Conservation (phyloP, 2,797 vertebrate species). For the Centroberyx gerrardi region DNA sequence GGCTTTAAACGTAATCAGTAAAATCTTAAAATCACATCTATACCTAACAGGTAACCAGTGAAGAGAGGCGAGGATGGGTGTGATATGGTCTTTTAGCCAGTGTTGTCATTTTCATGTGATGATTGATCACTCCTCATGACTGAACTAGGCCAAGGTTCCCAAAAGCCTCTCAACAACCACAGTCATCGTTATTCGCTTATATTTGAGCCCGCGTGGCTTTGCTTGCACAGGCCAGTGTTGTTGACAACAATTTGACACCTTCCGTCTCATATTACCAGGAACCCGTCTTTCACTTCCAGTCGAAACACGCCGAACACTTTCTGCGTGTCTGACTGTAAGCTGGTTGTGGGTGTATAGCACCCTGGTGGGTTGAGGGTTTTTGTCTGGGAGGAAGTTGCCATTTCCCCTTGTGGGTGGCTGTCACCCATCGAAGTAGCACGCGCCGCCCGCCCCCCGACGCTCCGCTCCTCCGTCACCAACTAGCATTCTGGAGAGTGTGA, state of each 20-base stretch:
- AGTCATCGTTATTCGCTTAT: not conserved
- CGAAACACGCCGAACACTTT: conserved; percentile 17
- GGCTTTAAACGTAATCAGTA: too few species aligned
- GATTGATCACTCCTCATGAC: not conserved
- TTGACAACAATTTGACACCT: not conserved
- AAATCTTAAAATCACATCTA: too few species aligned
- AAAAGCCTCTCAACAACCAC: not conserved
- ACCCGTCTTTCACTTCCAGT: not conserved
- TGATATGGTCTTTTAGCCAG: too few species aligned
- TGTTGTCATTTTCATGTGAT: not conserved
- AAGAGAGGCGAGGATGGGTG: too few species aligned
- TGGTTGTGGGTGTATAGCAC: conserved; percentile 5
- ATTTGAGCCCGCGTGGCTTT: not conserved
- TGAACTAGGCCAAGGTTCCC: not conserved
- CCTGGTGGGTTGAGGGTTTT: conserved; percentile 28
- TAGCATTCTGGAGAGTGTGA: not conserved
- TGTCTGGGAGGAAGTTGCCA: conserved; percentile 35
- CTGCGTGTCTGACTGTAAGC: conserved; percentile 11
- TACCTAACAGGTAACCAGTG: too few species aligned
- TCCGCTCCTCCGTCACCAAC: not conserved
- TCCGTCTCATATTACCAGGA: not conserved
- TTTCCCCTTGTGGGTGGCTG: conserved; percentile 36
- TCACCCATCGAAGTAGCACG: conserved; percentile 24
- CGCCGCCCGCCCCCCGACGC: not conserved
- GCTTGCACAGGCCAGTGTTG: not conserved